phyloP scores from a whole-genome alignment of 2,888 invertebrate species.

The Polymixis lichenea region DNA sequence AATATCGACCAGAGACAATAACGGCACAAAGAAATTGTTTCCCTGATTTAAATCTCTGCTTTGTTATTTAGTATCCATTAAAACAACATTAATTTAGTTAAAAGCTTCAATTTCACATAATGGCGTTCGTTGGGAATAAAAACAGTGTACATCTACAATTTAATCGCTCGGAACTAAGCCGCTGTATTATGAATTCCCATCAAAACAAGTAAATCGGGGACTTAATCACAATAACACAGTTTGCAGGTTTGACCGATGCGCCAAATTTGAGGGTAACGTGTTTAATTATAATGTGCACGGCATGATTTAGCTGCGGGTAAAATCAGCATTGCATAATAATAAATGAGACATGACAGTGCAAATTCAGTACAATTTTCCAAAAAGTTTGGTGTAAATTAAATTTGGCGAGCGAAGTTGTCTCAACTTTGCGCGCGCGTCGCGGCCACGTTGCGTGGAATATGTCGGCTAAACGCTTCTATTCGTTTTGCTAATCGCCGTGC shows the following conservation, averaged over 20 bases:
- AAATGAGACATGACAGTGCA: slow-evolving; percentile 83
- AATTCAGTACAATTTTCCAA: slow-evolving; percentile 82
- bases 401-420: slow-evolving; percentile 78
- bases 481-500: slow-evolving; percentile 48
- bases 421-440: slow-evolving; percentile 76
- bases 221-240: slow-evolving; percentile 77
- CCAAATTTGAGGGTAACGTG: slow-evolving; percentile 77
- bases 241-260: slow-evolving; percentile 78
- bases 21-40: slow-evolving; percentile 76
- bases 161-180: slow-evolving; percentile 63
- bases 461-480: slow-evolving; percentile 58
- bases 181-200: slow-evolving; percentile 67
- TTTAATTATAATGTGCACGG: slow-evolving; percentile 80
- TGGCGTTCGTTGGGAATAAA: slow-evolving; percentile 51
- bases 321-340: slow-evolving; percentile 82
- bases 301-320: slow-evolving; percentile 79
- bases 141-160: slow-evolving; percentile 53
- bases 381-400: slow-evolving; percentile 84
- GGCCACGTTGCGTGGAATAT: slow-evolving; percentile 76
- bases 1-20: slow-evolving; percentile 82
- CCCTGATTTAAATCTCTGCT: slow-evolving; percentile 72
- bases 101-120: slow-evolving; percentile 67
- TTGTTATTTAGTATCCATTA: slow-evolving; percentile 72
- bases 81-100: slow-evolving; percentile 70
- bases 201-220: slow-evolving; percentile 68